Evolutionary conservation across 2,888 invertebrate species (phyloP), one percentile per base, ranked within the genome.

Genomic region (Macrophya annulata): DNA sequence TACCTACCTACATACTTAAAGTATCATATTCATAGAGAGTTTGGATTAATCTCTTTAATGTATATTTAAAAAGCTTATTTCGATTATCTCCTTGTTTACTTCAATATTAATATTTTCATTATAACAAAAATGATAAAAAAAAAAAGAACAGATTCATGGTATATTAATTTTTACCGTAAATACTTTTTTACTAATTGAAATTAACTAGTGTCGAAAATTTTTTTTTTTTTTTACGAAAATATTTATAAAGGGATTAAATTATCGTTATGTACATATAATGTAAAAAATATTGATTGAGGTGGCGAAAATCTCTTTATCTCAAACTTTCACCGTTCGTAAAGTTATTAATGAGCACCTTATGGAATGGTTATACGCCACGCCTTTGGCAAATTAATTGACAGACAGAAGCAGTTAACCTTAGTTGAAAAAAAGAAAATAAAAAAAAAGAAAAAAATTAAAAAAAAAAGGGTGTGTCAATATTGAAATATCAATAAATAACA

Each of bases 351-450:
- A 71, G 40, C n/a, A 40, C 37, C n/a, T 4, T 71, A 25, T 31
- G 31, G 31, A 8, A n/a, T 55, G n/a, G 40, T 12, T n/a, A n/a
- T 17, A 71, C 4, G 37, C 12, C 40, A 37, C 4, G n/a, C n/a
- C n/a, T 55, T 55, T 71, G 40, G 37, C 40, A 8, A 71, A 37
- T 71, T 71, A 40, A 31, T 40, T 71, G 71, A 40, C 71, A n/a
- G 6, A 4, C 15, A 71, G 9, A 62, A 62, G 12, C 68, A 37
- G 68, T 31, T 68, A 68, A 37, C 37, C 68, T 37, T 6, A 68
- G 68, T 31, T 37, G 0, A 17, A 17, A 17, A 15, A 37, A 68
- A 12, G 5, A 21, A 12, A 10, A 72, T 21, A 17, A 43, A 72
- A 12, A 17, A 21, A 12, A 10, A 72, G n/a, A n/a, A n/a, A 65